These are phyloP conservation scores for Scomberomorus guttatus DNA, from an alignment of 2,797 vertebrate species.

Conservation along the genomic window DNA sequence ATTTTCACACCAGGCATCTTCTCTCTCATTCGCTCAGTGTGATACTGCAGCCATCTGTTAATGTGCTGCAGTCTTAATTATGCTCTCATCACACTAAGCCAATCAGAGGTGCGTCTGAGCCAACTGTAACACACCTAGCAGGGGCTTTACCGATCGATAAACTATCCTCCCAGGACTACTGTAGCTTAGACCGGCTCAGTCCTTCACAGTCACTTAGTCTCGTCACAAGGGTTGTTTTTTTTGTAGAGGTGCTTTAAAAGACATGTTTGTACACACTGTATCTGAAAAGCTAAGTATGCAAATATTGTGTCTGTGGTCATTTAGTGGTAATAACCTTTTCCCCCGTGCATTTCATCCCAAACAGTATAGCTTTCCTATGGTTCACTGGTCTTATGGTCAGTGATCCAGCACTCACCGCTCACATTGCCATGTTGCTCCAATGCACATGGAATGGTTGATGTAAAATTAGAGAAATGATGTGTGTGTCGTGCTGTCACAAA, in stretches of 20 bases:
- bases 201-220: constrained; percentile 26
- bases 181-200: constrained; percentile 43
- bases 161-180: constrained; percentile 32
- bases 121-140: constrained; percentile 48
- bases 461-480: neutral
- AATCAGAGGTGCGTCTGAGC: constrained; percentile 59
- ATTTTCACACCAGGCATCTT: constrained; percentile 18
- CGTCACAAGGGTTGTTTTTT: constrained; percentile 12
- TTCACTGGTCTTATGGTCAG: neutral
- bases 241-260: constrained; percentile 21
- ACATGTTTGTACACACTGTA: constrained; percentile 3
- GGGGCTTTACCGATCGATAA: constrained; percentile 68
- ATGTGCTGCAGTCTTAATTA: constrained; percentile 81
- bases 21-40: constrained; percentile 34
- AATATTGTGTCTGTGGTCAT: neutral
- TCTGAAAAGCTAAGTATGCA: constrained; percentile 14
- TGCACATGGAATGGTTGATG: neutral
- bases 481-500: neutral
- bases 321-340: neutral
- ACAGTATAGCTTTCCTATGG: neutral
- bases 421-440: neutral
- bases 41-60: constrained; percentile 67
- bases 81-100: constrained; percentile 75
- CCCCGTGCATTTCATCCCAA: neutral
- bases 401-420: neutral